Evolutionary conservation across 2,797 vertebrate species (phyloP).

Genomic region (Pangasius djambal): DNA sequence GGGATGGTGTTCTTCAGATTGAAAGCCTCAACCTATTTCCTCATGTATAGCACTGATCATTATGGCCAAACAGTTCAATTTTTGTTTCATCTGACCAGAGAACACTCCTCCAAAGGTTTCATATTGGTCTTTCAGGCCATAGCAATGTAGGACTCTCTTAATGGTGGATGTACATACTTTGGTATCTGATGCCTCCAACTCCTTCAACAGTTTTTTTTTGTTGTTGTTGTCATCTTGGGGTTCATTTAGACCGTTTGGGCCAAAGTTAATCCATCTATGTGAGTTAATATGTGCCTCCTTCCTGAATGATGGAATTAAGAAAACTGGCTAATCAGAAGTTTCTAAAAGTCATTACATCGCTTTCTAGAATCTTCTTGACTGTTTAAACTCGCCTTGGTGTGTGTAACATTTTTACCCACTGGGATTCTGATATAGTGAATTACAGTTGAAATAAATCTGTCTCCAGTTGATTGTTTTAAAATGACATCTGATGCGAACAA

Average conservation of each 20-base stretch:
- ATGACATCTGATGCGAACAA: too few relatives aligned
- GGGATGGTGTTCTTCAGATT: not conserved
- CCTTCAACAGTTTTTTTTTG: not conserved
- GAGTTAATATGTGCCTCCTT: not conserved
- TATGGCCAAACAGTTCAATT: not conserved
- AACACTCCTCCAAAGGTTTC: not conserved
- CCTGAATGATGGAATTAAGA: not conserved
- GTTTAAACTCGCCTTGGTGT: too few relatives aligned
- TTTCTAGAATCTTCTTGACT: too few relatives aligned
- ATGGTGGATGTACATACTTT: not conserved
- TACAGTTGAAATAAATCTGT: too few relatives aligned
- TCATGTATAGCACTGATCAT: not conserved
- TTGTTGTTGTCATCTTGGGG: not conserved
- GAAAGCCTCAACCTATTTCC: not conserved
- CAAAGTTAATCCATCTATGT: not conserved
- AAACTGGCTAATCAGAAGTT: too few relatives aligned
- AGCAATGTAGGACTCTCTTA: too few relatives aligned
- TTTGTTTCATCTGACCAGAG: not conserved
- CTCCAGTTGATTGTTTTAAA: too few relatives aligned
- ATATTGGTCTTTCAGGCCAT: not conserved
- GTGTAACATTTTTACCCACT: too few relatives aligned
- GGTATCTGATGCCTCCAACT: not conserved
- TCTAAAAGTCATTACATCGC: too few relatives aligned
- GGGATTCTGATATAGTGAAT: too few relatives aligned
- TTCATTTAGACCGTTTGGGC: not conserved